Percentiles rank a stretch among this genome's conserved stretches.
Evolutionary conservation across 2,888 invertebrate species (phyloP).

Genomic region (Syrphus vitripennis): DNA sequence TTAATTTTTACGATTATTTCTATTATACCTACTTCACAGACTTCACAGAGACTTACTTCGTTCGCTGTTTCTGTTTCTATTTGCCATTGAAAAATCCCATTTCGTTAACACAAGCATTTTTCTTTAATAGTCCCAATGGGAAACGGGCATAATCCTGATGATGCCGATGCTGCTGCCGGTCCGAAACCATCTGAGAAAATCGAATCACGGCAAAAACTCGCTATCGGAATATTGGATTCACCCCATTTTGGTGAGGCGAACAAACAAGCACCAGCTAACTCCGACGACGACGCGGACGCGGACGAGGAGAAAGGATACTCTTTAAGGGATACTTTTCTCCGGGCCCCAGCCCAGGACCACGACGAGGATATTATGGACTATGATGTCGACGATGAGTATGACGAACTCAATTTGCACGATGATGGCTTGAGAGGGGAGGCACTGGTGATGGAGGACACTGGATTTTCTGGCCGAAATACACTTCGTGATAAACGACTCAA

Average conservation of each 20-base stretch:
- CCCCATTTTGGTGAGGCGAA: neutral
- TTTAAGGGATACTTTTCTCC: neutral
- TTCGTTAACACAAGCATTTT: conserved; percentile 45
- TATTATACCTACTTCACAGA: conserved; percentile 48
- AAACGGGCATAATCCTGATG: neutral
- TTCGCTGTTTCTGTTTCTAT: neutral
- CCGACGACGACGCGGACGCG: neutral
- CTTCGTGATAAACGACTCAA: conserved; percentile 41
- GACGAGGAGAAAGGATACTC: neutral
- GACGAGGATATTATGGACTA: conserved; percentile 8
- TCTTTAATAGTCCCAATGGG: conserved; percentile 45
- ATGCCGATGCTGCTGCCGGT: neutral
- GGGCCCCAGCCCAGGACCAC: neutral
- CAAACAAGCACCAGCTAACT: neutral
- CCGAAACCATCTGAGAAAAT: neutral
- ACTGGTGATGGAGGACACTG: no score
- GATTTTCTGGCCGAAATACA: neutral
- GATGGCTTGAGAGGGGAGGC: neutral
- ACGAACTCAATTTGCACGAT: conserved; percentile 37
- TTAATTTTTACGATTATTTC: conserved; percentile 66
- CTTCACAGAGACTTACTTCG: neutral
- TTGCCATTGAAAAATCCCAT: conserved; percentile 6
- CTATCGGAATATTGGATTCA: conserved; percentile 31
- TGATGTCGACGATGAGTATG: conserved; percentile 51
- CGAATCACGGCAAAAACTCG: conserved; percentile 13